A percentile compares a stretch with the other conserved stretches of the same genome.
These are phyloP conservation scores for Cenopis cana DNA, from an alignment of 2,888 invertebrate species.

Conservation along the genomic window DNA sequence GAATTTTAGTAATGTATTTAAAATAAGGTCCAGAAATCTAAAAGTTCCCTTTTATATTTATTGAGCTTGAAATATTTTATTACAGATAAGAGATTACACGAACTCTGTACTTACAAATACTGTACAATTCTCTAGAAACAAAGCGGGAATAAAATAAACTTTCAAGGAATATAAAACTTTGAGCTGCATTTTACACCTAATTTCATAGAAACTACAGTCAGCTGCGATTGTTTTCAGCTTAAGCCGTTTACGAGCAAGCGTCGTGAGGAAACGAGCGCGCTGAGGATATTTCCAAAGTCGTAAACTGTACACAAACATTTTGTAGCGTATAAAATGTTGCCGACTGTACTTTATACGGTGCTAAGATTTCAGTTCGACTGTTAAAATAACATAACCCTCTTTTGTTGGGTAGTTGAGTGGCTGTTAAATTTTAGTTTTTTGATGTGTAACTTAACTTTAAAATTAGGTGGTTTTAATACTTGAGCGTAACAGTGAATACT, in stretches of 20 bases:
- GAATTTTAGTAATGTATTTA: too few species aligned
- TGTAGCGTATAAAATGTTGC: slow-evolving; percentile 35
- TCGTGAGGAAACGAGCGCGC: slow-evolving; percentile 26
- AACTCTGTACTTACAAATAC: not conserved
- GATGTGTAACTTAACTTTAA: not conserved
- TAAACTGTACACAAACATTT: slow-evolving; percentile 34
- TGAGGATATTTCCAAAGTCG: slow-evolving; percentile 27
- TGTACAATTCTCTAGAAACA: not conserved
- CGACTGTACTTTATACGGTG: slow-evolving; percentile 30
- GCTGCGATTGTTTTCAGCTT: slow-evolving; percentile 35
- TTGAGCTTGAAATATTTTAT: too few species aligned
- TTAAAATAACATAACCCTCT: slow-evolving; percentile 20
- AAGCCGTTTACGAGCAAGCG: slow-evolving; percentile 32
- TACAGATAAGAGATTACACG: too few species aligned
- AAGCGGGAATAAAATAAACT: slow-evolving; percentile 2
- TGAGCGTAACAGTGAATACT: not conserved
- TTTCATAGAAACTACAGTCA: slow-evolving; percentile 20
- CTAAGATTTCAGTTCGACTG: slow-evolving; percentile 24
- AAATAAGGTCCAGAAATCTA: too few species aligned
- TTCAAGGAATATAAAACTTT: not conserved
- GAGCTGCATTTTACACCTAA: slow-evolving; percentile 20
- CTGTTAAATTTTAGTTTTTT: not conserved
- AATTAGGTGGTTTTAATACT: too few species aligned
- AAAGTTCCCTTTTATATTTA: not conserved
- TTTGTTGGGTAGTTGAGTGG: slow-evolving; percentile 4